Evolutionary conservation across 2,888 invertebrate genomes (phyloP), one percentile per base, ranked within the genome.

Genomic region (Epirrhoe alternata): DNA sequence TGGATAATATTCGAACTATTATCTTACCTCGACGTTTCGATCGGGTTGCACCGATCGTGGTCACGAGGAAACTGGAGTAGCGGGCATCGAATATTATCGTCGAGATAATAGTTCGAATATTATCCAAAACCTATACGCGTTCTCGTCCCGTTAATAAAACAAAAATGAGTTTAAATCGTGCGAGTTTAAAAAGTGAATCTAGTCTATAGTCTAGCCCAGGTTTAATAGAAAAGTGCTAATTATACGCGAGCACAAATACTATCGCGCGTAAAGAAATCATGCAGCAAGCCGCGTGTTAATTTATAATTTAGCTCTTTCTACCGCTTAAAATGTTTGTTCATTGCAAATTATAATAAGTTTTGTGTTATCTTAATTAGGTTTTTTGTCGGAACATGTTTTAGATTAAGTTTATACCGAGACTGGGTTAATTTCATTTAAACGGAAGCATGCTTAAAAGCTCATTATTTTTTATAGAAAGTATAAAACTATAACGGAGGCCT

Each of bases 201-300:
- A 47, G 56, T 62, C 50, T 62, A 63, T 1, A 47, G 56, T 62
- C 38, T 62, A 63, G 53, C 8, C 31, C 17, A 45, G 51, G 17
- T 51, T 50, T 70, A 60, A 53, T 61, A 66, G 69, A 66, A 66
- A 68, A 58, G 65, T 65, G 53, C 56, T 73, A 76, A 75, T 76
- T 75, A 75, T 73, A 74, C 66, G 65, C 69, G 74, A 71, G 71
- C 69, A 69, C 67, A 68, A 71, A 74, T 70, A 66, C 66, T 52
- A 64, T 65, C 58, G 66, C 57, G 16, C 59, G 72, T 72, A 72
- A 71, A 69, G 49, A 64, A 69, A 64, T 62, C 67, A 59, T 60
- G 53, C 66, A n/a, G 10, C 38, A 38, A 24, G 24, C 50, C 57
- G 69, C 72, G 72, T 73, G 72, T n/a, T 69, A 24, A 56, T 52